Evolutionary conservation across 2,113 vertebrate species (phyloP).

Genomic region (Hydrolagus affinis): DNA sequence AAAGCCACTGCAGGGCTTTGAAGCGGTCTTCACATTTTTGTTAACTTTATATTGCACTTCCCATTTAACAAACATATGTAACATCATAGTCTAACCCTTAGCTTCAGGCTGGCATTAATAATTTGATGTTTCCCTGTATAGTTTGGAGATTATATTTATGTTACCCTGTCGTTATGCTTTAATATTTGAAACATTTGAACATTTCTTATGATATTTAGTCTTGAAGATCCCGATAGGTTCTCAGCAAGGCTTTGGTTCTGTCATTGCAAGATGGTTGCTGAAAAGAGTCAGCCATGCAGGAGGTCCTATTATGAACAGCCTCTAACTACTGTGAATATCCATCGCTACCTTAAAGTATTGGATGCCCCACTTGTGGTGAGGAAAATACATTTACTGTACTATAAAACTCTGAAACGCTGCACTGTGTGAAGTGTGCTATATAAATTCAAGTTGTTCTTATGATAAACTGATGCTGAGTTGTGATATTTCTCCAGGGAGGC

Average conservation of each 20-base stretch:
- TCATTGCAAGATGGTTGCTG: conserved; percentile 58
- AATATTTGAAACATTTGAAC: neutral
- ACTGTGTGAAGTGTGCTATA: too few relatives aligned
- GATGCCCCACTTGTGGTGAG: conserved; percentile 77
- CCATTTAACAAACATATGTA: too few relatives aligned
- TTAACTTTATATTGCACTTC: too few relatives aligned
- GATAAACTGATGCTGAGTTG: too few relatives aligned
- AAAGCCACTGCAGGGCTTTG: too few relatives aligned
- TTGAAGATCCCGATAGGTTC: conserved; percentile 39
- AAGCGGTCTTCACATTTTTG: too few relatives aligned
- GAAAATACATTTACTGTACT: conserved; percentile 13
- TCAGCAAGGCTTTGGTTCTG: conserved; percentile 70
- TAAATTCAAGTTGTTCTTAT: too few relatives aligned
- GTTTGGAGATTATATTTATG: neutral
- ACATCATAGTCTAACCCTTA: neutral
- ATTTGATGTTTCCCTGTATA: neutral
- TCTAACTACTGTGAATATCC: conserved; percentile 69
- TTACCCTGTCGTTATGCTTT: neutral
- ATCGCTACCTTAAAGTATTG: conserved; percentile 83
- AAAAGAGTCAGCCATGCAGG: conserved; percentile 57
- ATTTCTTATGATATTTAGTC: conserved; percentile 44
- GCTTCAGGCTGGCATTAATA: neutral
- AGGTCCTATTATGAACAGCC: conserved; percentile 63
- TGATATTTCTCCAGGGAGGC: too few relatives aligned
- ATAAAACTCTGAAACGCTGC: too few relatives aligned